Evolutionary conservation across 2,113 vertebrate species (phyloP), one percentile per base, ranked within the genome.

Genomic region (Phyllopteryx taeniolatus): DNA sequence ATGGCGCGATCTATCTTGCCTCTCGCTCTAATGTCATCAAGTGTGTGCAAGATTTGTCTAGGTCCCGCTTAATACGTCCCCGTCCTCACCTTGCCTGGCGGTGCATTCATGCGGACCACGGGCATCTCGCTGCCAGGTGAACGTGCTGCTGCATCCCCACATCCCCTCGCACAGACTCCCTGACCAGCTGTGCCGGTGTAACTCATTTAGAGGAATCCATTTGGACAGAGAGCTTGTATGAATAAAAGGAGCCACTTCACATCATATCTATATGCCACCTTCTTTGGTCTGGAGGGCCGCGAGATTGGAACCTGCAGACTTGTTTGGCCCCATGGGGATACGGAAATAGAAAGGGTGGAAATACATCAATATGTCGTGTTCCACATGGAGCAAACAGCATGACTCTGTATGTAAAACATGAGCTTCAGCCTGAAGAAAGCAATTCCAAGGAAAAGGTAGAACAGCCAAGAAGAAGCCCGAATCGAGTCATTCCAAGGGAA

Each of bases 171-270:
- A 35, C 31, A 13, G 14, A 19, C 81, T 85, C 84, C 82, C 84
- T 82, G 51, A 79, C 82, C 85, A 81, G 79, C 81, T 89, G 85
- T 85, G 81, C 83, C 84, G 75, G 88, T 87, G 85, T 73, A 86
- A 75, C 82, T 85, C 72, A 67, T 82, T 68, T 46, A 61, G 63
- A 76, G 54, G 75, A 73, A 79, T 79, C 72, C 75, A 79, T 88
- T 82, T 83, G 77, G 83, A 78, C 59, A 71, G 75, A 71, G 82
- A 71, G 82, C 65, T 60, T 27, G 65, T 78, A 90, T 83, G 78
- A 87, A 91, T 88, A 90, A 89, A 90, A 90, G 73, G 85, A 74
- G 70, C n/a, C 49, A 35, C 35, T 19, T 35, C 22, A 82, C 84
- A 75, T 69, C 35, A 6, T 66, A 31, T 47, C 64, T 66, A 47